Base-by-base conservation (phyloP, 1,140 invertebrate species). In the Psilanteris sp. region DNA sequence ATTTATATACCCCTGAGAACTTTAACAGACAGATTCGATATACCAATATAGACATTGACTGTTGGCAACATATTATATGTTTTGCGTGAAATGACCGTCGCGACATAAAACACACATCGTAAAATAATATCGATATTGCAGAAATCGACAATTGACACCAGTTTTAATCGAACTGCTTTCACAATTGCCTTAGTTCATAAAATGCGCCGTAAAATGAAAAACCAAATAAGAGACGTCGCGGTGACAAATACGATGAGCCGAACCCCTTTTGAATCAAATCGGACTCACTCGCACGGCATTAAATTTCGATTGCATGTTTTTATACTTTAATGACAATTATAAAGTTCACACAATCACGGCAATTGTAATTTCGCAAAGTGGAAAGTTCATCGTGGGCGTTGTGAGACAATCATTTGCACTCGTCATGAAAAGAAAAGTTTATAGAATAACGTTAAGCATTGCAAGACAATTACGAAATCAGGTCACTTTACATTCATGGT, bases 301-400 rank as follows among this genome's bases (percentile, higher is more conserved):
- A 67, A 67, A 67, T 67, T 55, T 31, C 26, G 62, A 57, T 67
- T 67, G 44, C 62, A 14, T 39, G 24, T 48, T 55, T 67, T 37
- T 13, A 16, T 15, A 36, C 41, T 55, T 67, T 54, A 54, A 67
- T 24, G 62, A 57, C 62, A 67, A 67, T 67, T 67, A 67, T 67
- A 55, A 67, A 66, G 61, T 64, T 43, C 36, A 9, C 27, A 41
- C 34, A 52, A 54, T 48, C 43, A 24, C 13, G 18, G 18, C 46
- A 43, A 64, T 67, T 55, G 72, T 75, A 62, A 43, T 50, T 71
- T 75, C 73, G 64, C 72, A 70, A 64, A 62, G 46, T 41, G 73
- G 73, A 62, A 43, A 66, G 50, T 66, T 59, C 9, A n/a, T 37
- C 50, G 62, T 67, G 26, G 62, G 62, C 76, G 64, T 62, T 37